phyloP scores from a whole-genome alignment of 2,113 vertebrate genomes.

The Saimiri boliviensis region DNA sequence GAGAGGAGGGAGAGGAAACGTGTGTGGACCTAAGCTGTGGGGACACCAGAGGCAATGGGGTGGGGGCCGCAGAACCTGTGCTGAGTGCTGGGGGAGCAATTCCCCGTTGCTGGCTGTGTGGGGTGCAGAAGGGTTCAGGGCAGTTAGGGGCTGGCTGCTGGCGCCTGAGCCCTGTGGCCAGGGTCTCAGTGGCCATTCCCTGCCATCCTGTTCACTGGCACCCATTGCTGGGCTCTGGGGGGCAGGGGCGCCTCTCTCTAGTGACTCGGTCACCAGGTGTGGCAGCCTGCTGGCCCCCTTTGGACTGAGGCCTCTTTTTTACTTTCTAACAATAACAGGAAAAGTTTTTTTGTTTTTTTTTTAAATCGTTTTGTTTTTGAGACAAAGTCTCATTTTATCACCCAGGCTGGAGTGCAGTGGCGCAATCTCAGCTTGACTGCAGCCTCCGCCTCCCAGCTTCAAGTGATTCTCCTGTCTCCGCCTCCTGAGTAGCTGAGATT shows the following conservation, averaged over 20 bases:
- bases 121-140: background rate
- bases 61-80: too few relatives aligned
- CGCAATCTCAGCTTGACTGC: too few relatives aligned
- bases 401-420: too few relatives aligned
- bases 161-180: background rate
- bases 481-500: too few relatives aligned
- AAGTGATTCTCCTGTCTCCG: too few relatives aligned
- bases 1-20: background rate
- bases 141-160: background rate
- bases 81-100: background rate
- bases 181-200: background rate
- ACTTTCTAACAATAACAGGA: background rate
- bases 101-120: background rate
- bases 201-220: background rate
- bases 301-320: background rate
- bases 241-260: background rate
- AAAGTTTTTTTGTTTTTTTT: background rate
- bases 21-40: background rate
- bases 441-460: too few relatives aligned
- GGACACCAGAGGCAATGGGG: background rate
- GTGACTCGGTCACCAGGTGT: background rate
- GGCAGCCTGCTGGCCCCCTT: background rate
- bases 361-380: background rate
- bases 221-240: background rate
- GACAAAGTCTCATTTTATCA: too few relatives aligned